These are phyloP conservation scores for Megalopta genalis DNA, from an alignment of 1,140 invertebrate species.

Conservation along the genomic window DNA sequence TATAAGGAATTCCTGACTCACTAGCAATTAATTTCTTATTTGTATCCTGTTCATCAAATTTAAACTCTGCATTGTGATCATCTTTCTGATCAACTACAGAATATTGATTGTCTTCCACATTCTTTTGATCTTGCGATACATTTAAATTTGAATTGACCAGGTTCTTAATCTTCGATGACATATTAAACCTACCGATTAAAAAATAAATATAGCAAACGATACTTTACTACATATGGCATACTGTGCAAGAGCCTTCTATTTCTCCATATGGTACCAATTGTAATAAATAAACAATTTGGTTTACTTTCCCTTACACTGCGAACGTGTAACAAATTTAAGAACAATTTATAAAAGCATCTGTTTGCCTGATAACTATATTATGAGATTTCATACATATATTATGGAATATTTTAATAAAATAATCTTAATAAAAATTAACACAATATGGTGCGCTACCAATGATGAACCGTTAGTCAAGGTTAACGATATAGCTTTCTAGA, in stretches of 20 bases:
- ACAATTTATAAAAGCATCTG: not conserved
- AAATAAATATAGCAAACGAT: not conserved
- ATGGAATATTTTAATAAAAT: not conserved
- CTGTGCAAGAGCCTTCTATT: not conserved
- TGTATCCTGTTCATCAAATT: not conserved
- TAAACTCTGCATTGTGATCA: not conserved
- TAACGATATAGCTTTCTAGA: not conserved
- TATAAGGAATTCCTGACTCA: slow-evolving; percentile 29
- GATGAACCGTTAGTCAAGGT: not conserved
- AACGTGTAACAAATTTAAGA: not conserved
- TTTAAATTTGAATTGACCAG: not conserved
- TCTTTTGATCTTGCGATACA: not conserved
- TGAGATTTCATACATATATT: not conserved
- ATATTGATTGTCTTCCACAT: slow-evolving; percentile 37
- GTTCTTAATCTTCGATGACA: slow-evolving; percentile 26
- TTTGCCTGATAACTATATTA: not conserved
- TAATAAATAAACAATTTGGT: not conserved
- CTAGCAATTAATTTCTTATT: slow-evolving; percentile 46
- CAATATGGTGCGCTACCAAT: slow-evolving; percentile 13
- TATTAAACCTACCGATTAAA: slow-evolving; percentile 34
- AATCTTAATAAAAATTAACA: slow-evolving; percentile 20
- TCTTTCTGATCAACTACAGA: slow-evolving; percentile 35
- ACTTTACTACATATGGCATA: not conserved
- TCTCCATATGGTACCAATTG: not conserved
- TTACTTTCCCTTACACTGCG: not conserved